phyloP scores from a whole-genome alignment of 2,888 invertebrate genomes.

The Taphrorychus bicolor region DNA sequence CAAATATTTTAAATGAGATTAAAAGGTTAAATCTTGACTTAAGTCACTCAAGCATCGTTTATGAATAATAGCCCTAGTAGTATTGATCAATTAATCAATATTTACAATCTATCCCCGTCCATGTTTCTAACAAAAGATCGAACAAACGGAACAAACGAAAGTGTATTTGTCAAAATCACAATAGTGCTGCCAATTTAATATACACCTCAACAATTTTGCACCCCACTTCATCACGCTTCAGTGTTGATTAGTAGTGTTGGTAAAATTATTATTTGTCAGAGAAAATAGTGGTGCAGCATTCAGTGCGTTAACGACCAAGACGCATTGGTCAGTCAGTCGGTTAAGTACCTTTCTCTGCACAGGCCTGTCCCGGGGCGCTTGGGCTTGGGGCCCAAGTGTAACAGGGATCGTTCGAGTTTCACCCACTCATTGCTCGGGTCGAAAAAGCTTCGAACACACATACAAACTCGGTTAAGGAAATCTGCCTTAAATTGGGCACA shows the following conservation, averaged over 20 bases:
- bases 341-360: slow-evolving; percentile 64
- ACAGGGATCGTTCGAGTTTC: slow-evolving; percentile 60
- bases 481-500: neutral
- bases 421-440: slow-evolving; percentile 56
- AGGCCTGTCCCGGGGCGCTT: slow-evolving; percentile 60
- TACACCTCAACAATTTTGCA: neutral
- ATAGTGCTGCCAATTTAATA: neutral
- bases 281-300: slow-evolving; percentile 52
- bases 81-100: too few species aligned
- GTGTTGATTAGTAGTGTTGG: slow-evolving; percentile 40
- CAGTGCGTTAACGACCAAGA: slow-evolving; percentile 51
- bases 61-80: too few species aligned
- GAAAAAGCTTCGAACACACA: slow-evolving; percentile 57
- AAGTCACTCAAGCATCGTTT: too few species aligned
- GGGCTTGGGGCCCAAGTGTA: slow-evolving; percentile 59
- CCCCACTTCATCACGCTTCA: neutral
- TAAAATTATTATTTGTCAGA: slow-evolving; percentile 39
- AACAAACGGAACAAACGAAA: too few species aligned
- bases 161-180: neutral
- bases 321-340: slow-evolving; percentile 21
- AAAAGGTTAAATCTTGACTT: too few species aligned
- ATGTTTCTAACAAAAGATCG: too few species aligned
- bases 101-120: too few species aligned
- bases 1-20: too few species aligned
- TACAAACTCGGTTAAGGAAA: slow-evolving; percentile 30